Evolutionary conservation across 1,140 invertebrate species (phyloP).

Genomic region (Rhopalosiphum maidis): DNA sequence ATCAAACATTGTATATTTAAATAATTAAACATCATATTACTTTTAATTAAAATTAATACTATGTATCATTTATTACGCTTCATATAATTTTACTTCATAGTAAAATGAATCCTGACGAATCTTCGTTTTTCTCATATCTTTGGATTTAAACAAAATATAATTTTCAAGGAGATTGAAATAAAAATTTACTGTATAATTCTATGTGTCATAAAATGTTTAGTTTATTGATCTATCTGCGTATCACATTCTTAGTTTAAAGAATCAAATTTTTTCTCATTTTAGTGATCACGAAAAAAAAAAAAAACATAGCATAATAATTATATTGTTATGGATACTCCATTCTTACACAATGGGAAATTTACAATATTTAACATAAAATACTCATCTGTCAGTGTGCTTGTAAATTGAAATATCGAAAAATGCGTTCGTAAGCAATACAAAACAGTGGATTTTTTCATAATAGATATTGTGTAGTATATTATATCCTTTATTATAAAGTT

Average conservation of each 20-base stretch:
- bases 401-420: not conserved
- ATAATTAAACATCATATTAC: not conserved
- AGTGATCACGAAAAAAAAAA: not conserved
- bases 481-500: not conserved
- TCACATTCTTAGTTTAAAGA: not conserved
- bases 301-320: constrained; percentile 7
- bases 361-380: not conserved
- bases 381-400: not conserved
- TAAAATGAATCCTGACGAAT: not conserved
- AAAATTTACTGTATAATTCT: not conserved
- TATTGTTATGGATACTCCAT: not conserved
- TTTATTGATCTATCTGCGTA: not conserved
- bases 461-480: not conserved
- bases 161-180: not conserved
- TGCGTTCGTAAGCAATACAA: not conserved
- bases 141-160: not conserved
- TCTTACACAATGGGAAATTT: not conserved
- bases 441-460: not conserved
- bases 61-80: not conserved
- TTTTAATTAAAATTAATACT: not conserved
- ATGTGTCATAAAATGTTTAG: not conserved
- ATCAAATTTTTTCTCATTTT: not conserved
- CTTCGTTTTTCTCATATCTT: not conserved
- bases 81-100: not conserved
- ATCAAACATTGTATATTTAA: not conserved